Evolutionary conservation across 2,888 invertebrate species (phyloP).

Genomic region (Trichopoda pennipes): DNA sequence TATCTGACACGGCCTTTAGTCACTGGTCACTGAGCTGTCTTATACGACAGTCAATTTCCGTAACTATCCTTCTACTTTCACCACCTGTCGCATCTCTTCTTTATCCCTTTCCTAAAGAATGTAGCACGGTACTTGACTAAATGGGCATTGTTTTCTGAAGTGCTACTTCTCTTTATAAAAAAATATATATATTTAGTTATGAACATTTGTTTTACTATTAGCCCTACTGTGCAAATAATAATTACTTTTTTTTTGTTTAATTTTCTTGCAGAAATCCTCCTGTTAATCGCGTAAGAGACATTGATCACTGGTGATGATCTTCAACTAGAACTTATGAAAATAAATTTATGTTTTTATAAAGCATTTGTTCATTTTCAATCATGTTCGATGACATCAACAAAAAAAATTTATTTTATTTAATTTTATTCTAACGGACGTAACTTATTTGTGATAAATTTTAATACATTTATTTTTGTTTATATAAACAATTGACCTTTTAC

Average conservation of each 20-base stretch:
- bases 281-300: slow-evolving; percentile 78
- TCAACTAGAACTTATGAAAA: slow-evolving; percentile 15
- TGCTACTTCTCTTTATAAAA: no score
- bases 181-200: no score
- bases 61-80: no score
- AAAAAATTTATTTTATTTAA: slow-evolving; percentile 21
- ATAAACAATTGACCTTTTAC: slow-evolving; percentile 52
- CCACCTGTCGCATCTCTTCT: no score
- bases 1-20: no score
- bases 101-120: no score
- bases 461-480: slow-evolving; percentile 28
- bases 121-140: no score
- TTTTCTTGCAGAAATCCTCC: slow-evolving; percentile 78
- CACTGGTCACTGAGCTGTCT: no score
- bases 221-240: no score
- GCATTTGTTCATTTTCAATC: slow-evolving; percentile 34
- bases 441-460: slow-evolving; percentile 66
- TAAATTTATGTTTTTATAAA: slow-evolving; percentile 52
- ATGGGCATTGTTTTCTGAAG: no score
- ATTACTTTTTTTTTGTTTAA: not conserved
- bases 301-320: slow-evolving; percentile 79
- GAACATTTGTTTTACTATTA: no score
- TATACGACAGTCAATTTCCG: no score
- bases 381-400: not conserved
- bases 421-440: slow-evolving; percentile 58